Evolutionary conservation across 2,888 invertebrate genomes (phyloP).

Genomic region (Stramonita haemastoma): DNA sequence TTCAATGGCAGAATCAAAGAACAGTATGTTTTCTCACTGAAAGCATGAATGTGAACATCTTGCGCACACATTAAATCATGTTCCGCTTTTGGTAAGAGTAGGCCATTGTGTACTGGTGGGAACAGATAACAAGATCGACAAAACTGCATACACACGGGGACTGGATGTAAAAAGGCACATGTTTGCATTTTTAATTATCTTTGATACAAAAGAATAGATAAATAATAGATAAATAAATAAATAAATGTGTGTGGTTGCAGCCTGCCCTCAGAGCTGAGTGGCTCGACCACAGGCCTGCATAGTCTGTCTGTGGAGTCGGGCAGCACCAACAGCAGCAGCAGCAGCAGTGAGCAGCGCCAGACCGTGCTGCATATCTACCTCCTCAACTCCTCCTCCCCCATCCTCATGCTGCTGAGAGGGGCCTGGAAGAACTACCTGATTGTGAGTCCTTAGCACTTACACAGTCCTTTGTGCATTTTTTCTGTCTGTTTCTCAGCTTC

Average conservation of each 20-base stretch:
- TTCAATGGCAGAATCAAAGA: no score
- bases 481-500: not conserved
- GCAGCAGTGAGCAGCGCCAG: slow-evolving; percentile 55
- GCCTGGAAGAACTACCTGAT: slow-evolving; percentile 75
- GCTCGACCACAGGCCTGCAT: slow-evolving; percentile 60
- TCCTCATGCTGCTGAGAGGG: slow-evolving; percentile 71
- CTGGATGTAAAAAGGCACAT: no score
- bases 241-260: not conserved
- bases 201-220: not conserved
- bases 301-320: slow-evolving; percentile 52
- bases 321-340: not conserved
- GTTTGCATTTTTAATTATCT: no score
- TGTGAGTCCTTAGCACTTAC: slow-evolving; percentile 57
- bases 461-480: no score
- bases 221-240: no score
- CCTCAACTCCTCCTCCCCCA: slow-evolving; percentile 69
- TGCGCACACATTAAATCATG: no score
- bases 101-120: no score
- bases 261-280: slow-evolving; percentile 59
- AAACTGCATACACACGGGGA: no score
- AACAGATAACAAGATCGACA: no score
- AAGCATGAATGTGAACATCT: no score
- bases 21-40: no score
- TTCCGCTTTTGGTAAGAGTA: no score
- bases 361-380: slow-evolving; percentile 71